A percentile compares a stretch with the other conserved stretches of the same genome.
phyloP scores from a whole-genome alignment of 2,113 vertebrate species.

The Prinia subflava region DNA sequence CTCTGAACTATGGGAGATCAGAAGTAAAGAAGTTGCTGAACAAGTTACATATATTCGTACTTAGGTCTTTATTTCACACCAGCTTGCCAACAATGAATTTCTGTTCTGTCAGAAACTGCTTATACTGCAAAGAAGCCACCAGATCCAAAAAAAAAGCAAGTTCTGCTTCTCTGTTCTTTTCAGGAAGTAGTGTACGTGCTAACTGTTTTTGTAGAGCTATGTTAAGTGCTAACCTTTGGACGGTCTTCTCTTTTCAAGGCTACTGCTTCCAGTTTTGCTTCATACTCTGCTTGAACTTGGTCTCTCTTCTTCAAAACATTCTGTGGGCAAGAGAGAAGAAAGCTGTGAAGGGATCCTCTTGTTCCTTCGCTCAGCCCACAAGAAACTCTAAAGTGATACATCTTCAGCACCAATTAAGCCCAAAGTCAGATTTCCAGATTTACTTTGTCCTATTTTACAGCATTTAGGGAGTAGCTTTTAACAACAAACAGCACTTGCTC shows the following conservation, averaged over 20 bases:
- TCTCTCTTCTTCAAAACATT: constrained; percentile 94
- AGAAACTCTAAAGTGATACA: neutral
- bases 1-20: neutral
- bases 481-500: neutral
- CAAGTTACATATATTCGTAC: neutral
- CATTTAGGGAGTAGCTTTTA: neutral
- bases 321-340: constrained; percentile 67
- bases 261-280: constrained; percentile 90
- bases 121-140: neutral
- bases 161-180: neutral
- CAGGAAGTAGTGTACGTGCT: neutral
- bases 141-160: neutral
- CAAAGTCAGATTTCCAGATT: neutral
- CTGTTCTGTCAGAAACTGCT: neutral
- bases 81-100: neutral
- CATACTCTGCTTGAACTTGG: constrained; percentile 95
- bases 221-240: constrained; percentile 79
- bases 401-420: neutral
- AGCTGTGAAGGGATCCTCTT: neutral
- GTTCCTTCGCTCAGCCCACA: neutral
- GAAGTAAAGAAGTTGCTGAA: neutral
- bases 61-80: neutral
- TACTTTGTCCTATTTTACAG: neutral
- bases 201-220: neutral
- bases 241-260: constrained; percentile 88